A percentile compares a stretch with the other conserved stretches of the same genome.
phyloP scores from a whole-genome alignment of 37 sponge, comb jelly and placozoan genomes.

The Ephydatia muelleri region DNA sequence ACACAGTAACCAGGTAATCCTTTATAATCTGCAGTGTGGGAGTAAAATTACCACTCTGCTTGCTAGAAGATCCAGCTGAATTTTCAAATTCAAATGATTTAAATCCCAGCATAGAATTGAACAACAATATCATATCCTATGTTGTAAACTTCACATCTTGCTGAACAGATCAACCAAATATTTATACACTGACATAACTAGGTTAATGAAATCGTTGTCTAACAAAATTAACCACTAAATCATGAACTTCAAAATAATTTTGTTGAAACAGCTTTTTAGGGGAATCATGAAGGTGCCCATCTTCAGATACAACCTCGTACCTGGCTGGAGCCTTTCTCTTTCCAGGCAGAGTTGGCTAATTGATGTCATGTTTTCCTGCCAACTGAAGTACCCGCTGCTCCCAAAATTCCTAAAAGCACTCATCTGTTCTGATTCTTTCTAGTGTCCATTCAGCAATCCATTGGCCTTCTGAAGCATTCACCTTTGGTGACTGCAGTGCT shows the following conservation, averaged over 20 bases:
- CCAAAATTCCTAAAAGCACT: conserved; percentile 44
- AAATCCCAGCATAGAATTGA: conserved; percentile 32
- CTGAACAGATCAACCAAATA: conserved; percentile 22
- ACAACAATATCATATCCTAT: conserved; percentile 10
- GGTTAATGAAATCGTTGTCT: conserved; percentile 24
- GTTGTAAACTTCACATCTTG: conserved; percentile 11
- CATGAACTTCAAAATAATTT: conserved; percentile 38
- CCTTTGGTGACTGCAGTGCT: conserved; percentile 33
- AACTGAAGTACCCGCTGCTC: conserved; percentile 13
- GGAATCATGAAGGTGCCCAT: not conserved
- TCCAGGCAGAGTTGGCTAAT: conserved; percentile 39
- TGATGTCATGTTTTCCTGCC: not conserved
- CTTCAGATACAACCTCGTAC: conserved; percentile 28
- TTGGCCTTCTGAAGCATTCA: conserved; percentile 48
- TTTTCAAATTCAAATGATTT: not conserved
- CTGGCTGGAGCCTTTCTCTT: conserved; percentile 35
- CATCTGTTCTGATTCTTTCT: conserved; percentile 25
- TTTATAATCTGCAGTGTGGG: conserved; percentile 15
- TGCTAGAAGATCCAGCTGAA: conserved; percentile 16
- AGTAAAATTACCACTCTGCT: not conserved
- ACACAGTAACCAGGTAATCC: conserved; percentile 9
- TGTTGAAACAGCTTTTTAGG: conserved; percentile 21
- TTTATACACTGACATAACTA: conserved; percentile 20
- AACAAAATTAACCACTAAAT: conserved; percentile 16
- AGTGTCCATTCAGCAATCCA: conserved; percentile 38